These are phyloP conservation scores for Adineta ricciae DNA, from an alignment of 2,888 invertebrate genomes.

Conservation along the genomic window DNA sequence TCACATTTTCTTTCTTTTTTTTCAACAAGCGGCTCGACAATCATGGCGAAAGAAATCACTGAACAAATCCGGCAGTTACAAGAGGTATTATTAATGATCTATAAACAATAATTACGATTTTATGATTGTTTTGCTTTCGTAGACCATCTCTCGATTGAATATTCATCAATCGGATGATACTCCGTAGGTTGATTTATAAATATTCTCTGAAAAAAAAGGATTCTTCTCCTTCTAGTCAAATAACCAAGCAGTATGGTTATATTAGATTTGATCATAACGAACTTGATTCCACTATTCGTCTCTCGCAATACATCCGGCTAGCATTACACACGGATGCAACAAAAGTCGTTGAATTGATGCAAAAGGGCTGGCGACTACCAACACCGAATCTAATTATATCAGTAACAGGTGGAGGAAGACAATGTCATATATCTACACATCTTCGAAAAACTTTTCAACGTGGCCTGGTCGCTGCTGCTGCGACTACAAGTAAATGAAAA, in stretches of 20 bases:
- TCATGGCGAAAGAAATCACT: not conserved
- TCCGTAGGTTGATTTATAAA: not conserved
- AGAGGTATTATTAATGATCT: not conserved
- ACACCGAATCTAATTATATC: not conserved
- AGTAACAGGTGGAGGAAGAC: not conserved
- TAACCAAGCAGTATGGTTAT: not conserved
- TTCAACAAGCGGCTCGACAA: too few species aligned
- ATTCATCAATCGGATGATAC: not conserved
- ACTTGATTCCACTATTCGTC: not conserved
- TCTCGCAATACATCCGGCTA: not conserved
- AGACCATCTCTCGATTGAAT: not conserved
- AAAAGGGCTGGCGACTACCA: not conserved
- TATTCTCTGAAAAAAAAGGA: too few species aligned
- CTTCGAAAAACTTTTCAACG: not conserved
- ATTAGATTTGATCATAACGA: not conserved
- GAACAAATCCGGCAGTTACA: not conserved
- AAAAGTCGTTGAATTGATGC: not conserved
- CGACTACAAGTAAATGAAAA: not conserved
- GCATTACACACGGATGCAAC: not conserved
- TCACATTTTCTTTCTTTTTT: too few species aligned
- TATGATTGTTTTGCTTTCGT: not conserved
- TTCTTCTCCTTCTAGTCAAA: not conserved
- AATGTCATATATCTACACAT: not conserved
- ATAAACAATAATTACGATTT: too few species aligned
- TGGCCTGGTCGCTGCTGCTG: not conserved